These are phyloP conservation scores for Scaptomyza tumidula DNA, from an alignment of 2,888 invertebrate genomes.

Conservation along the genomic window DNA sequence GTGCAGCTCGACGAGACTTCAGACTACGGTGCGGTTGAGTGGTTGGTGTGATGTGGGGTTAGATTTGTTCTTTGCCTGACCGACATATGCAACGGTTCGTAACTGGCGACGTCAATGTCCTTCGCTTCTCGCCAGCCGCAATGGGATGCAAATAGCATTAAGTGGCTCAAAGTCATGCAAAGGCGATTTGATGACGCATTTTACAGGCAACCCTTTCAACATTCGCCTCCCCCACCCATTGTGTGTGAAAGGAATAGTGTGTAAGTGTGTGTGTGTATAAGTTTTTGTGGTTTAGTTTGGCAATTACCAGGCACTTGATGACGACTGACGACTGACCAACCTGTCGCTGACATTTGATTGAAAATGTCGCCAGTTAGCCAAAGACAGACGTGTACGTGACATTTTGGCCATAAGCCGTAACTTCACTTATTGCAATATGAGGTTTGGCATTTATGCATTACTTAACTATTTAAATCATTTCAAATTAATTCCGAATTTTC, in stretches of 20 bases:
- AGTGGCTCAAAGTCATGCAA: constrained; percentile 78
- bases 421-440: constrained; percentile 44
- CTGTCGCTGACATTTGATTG: constrained; percentile 53
- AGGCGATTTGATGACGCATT: constrained; percentile 76
- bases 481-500: constrained; percentile 35
- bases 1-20: constrained; percentile 49
- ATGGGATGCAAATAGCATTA: constrained; percentile 80
- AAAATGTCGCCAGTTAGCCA: constrained; percentile 50
- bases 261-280: constrained; percentile 10
- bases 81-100: constrained; percentile 54
- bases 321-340: constrained; percentile 24
- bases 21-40: constrained; percentile 4
- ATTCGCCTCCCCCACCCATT: not conserved
- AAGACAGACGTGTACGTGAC: constrained; percentile 62
- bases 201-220: constrained; percentile 25
- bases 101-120: constrained; percentile 53
- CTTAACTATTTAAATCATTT: constrained; percentile 64
- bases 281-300: constrained; percentile 68
- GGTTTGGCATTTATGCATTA: constrained; percentile 47
- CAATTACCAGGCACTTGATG: constrained; percentile 60
- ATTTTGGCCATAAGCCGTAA: constrained; percentile 45
- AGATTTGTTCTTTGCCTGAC: constrained; percentile 30
- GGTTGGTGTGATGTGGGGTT: not conserved
- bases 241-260: not conserved
- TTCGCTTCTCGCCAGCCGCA: constrained; percentile 57